Evolutionary conservation across 2,113 vertebrate species (phyloP).

Genomic region (Tragelaphus buxtoni): DNA sequence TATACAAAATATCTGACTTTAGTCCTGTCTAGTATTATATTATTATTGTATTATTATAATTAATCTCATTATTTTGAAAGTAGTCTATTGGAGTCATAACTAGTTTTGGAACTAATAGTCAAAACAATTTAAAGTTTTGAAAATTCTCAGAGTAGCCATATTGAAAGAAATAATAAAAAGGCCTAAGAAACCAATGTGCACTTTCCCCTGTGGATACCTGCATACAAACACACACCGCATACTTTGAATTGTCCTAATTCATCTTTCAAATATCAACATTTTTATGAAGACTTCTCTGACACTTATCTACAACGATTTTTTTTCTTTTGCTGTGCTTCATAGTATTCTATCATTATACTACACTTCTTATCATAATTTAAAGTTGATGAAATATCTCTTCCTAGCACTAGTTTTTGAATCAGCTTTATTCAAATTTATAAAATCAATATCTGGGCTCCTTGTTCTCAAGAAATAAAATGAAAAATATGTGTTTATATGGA

Average conservation of each 20-base stretch:
- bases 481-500: background rate
- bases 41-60: background rate
- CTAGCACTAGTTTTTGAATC: background rate
- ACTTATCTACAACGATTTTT: background rate
- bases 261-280: background rate
- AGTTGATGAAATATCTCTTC: background rate
- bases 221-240: background rate
- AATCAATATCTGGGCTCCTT: background rate
- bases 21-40: background rate
- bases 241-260: background rate
- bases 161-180: background rate
- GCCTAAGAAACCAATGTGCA: background rate
- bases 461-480: background rate
- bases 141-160: background rate
- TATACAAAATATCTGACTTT: background rate
- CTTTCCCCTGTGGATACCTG: background rate
- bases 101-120: background rate
- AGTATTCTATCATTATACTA: background rate
- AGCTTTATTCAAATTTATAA: background rate
- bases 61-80: background rate
- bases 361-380: background rate
- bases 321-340: background rate
- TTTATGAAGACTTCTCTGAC: background rate
- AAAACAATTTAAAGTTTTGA: background rate
- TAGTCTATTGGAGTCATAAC: background rate